These are phyloP conservation scores for Apis cerana DNA, from an alignment of 1,140 invertebrate genomes.

Conservation along the genomic window DNA sequence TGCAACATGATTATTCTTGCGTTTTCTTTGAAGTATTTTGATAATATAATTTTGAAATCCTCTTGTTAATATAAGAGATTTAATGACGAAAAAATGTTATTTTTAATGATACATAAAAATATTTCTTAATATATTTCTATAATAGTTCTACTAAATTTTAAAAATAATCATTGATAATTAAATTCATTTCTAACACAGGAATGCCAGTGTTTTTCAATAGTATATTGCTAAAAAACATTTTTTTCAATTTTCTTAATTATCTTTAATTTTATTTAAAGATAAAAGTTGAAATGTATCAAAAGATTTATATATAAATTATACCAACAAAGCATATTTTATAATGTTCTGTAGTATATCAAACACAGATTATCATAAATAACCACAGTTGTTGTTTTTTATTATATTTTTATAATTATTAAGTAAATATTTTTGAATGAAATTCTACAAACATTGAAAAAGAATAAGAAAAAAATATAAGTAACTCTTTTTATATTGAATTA, in stretches of 20 bases:
- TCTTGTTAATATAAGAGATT: slow-evolving; percentile 1
- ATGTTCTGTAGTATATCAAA: background rate
- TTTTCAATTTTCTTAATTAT: background rate
- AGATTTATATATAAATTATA: background rate
- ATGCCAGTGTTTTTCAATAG: background rate
- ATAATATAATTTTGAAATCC: background rate
- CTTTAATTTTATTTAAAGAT: slow-evolving; percentile 11
- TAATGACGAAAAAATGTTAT: slow-evolving; percentile 1
- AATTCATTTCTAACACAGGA: slow-evolving; percentile 4
- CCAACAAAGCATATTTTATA: slow-evolving; percentile 7
- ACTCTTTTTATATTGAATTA: slow-evolving; percentile 23
- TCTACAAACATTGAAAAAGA: background rate
- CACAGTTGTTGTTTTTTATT: background rate
- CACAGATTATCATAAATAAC: slow-evolving; percentile 18
- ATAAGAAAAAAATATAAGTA: background rate
- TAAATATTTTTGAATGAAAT: background rate
- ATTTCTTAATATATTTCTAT: slow-evolving; percentile 1
- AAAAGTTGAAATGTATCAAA: background rate
- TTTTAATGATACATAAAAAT: background rate
- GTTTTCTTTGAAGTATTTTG: slow-evolving; percentile 20
- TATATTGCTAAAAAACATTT: background rate
- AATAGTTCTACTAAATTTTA: background rate
- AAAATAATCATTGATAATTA: slow-evolving; percentile 5
- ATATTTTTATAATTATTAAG: slow-evolving; percentile 6
- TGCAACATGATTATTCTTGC: slow-evolving; percentile 12